Conservation (phyloP, 2,797 vertebrate genomes). For the Squalus acanthias region DNA sequence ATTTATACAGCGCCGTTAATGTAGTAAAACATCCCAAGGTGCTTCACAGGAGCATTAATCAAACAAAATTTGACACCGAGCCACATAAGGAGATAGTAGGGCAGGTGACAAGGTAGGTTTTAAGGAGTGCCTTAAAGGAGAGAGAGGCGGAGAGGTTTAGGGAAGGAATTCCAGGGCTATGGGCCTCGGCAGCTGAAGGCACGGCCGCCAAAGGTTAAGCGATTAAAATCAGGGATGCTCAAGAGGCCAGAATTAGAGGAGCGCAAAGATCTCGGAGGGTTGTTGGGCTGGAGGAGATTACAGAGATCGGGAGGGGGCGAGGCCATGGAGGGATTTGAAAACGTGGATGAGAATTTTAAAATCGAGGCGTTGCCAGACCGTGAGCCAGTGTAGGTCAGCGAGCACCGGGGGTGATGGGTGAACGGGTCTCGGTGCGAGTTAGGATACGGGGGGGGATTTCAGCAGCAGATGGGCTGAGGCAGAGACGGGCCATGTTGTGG, state of each 20-base stretch:
- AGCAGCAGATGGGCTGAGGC: no score
- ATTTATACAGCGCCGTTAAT: background rate
- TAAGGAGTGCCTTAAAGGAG: background rate
- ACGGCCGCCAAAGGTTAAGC: background rate
- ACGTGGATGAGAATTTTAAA: background rate
- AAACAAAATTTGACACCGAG: background rate
- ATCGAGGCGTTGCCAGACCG: background rate
- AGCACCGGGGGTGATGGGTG: background rate
- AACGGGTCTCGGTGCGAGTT: background rate
- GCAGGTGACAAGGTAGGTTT: background rate
- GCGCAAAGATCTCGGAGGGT: background rate
- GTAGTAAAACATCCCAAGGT: background rate
- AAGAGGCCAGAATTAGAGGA: background rate
- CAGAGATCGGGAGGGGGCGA: background rate
- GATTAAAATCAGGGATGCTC: background rate
- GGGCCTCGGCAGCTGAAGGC: background rate
- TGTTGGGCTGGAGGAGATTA: background rate
- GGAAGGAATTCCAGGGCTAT: background rate
- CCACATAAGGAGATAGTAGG: background rate
- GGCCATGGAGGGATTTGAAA: background rate
- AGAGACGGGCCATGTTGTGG: background rate
- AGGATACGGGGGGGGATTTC: background rate
- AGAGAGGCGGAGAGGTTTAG: background rate
- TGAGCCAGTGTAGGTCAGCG: background rate
- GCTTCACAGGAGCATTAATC: background rate